Base-by-base conservation (phyloP, 2,797 vertebrate genomes). In the Arrhamphus sclerolepis region DNA sequence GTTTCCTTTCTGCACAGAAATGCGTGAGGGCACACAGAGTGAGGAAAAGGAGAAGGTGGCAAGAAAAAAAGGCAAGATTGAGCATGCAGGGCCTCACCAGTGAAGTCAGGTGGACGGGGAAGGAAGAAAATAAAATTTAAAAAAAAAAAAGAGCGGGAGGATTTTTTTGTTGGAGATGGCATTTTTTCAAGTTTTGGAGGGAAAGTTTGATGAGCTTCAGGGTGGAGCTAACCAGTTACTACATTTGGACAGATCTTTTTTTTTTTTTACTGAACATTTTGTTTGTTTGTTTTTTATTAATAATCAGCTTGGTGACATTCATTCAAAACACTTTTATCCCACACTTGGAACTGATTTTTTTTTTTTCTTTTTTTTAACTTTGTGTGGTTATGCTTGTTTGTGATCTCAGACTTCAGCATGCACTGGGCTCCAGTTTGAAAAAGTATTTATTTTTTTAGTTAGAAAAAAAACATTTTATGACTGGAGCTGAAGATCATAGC, bases 371-470 rank as follows among this genome's bases (percentile, higher is more conserved):
- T 13, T 4, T 28, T 7, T 26, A 2, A 13, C 1, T 60, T 18
- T 42, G 19, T 54, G n/a, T 62, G 21, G 16, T 62, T 34, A 20
- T 48, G 26, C 7, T 28, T 49, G n/a, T 65, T 54, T 57, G 53
- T 73, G 66, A 69, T 63, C 31, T 56, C 41, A 68, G 67, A 70
- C 63, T 40, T 47, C 34, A 28, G 54, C 61, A 7, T 81, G 84
- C 80, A 85, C 81, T 89, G 82, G 77, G 62, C 77, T 80, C 77
- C 73, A 46, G 47, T 56, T 39, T 55, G 62, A 81, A 42, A 34
- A 78, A 75, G 73, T 83, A 85, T 87, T 87, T 87, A 85, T 86
- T 84, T 77, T 58, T 76, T 74, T 40, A 54, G n/a, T 70, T 21
- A 38, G 46, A 42, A 42, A 29, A 49, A 38, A n/a, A 26, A n/a